phyloP scores from a whole-genome alignment of 2,888 invertebrate species.

The Asteroscopus sphinx region DNA sequence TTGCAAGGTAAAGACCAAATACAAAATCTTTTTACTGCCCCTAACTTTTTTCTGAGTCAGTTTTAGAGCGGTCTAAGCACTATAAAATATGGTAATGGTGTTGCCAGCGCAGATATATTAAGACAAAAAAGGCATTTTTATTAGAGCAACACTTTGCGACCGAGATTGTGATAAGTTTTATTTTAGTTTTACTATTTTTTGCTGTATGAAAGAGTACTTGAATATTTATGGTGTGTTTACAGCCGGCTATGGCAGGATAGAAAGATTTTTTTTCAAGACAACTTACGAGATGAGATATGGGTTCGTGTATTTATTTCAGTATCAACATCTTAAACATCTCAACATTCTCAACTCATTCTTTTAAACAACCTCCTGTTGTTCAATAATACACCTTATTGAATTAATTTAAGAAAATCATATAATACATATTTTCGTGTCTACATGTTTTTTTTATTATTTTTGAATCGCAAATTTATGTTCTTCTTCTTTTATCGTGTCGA shows the following conservation, averaged over 20 bases:
- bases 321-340: background rate
- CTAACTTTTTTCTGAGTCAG: slow-evolving; percentile 5
- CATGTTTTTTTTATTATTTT: no score
- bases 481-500: no score
- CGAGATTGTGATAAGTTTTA: slow-evolving; percentile 22
- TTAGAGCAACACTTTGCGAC: slow-evolving; percentile 12
- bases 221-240: slow-evolving; percentile 17
- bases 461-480: no score
- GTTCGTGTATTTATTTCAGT: slow-evolving; percentile 1
- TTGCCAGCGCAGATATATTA: background rate
- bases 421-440: no score
- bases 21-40: background rate
- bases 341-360: background rate
- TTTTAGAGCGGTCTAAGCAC: slow-evolving; percentile 5
- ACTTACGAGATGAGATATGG: background rate
- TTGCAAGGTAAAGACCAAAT: background rate
- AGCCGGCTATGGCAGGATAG: background rate
- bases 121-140: slow-evolving; percentile 26
- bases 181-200: slow-evolving; percentile 25
- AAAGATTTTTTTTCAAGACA: background rate
- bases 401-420: no score
- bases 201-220: background rate
- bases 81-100: slow-evolving; percentile 20
- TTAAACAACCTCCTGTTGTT: no score
- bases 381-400: no score